phyloP scores from a whole-genome alignment of 2,113 vertebrate genomes.

The Elaphurus davidianus region DNA sequence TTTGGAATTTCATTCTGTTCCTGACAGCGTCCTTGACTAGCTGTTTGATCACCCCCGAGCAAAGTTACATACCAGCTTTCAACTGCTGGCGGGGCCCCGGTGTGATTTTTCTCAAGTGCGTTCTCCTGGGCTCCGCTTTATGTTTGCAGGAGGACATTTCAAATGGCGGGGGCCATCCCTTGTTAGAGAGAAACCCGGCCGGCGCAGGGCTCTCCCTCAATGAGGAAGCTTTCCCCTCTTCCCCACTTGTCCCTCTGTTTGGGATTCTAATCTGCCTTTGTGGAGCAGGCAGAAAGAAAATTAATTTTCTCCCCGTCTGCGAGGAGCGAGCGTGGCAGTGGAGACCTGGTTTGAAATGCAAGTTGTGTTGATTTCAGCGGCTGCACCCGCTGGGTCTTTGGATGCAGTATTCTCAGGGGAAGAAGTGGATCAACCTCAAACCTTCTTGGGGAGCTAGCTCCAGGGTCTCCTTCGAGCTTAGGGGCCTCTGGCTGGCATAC shows the following conservation, averaged over 20 bases:
- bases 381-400: background rate
- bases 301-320: constrained; percentile 12
- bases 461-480: rapidly evolving
- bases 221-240: background rate
- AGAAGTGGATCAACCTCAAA: background rate
- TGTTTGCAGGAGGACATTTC: background rate
- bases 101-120: constrained; percentile 70
- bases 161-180: background rate
- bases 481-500: no score
- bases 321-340: background rate
- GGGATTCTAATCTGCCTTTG: constrained; percentile 40
- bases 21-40: constrained; percentile 80
- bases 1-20: constrained; percentile 84
- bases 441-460: no score
- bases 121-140: constrained; percentile 52
- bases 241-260: background rate
- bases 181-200: background rate
- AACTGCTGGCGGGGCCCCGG: constrained; percentile 66
- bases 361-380: background rate
- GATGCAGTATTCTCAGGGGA: rapidly evolving
- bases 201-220: background rate
- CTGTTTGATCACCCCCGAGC: constrained; percentile 80
- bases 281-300: constrained; percentile 50
- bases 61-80: constrained; percentile 80
- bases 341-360: background rate